A percentile compares a stretch with the other conserved stretches of the same genome.
Conservation (phyloP, 2,888 invertebrate species). For the Torymus texanus region DNA sequence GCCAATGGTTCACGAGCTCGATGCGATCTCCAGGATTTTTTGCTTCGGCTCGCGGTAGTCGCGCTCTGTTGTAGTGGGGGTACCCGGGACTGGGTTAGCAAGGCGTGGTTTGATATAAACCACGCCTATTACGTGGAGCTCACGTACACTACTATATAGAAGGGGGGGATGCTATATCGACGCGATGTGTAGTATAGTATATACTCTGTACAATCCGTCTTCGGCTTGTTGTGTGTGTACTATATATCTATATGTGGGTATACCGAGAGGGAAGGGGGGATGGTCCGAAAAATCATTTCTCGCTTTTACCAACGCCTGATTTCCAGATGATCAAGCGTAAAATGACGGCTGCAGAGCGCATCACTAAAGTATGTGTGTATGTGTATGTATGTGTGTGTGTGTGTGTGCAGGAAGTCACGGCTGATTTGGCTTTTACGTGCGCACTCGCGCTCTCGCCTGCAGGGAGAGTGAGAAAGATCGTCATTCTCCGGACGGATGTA, state of each 20-base stretch:
- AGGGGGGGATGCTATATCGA: not conserved
- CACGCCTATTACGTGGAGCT: slow-evolving; percentile 18
- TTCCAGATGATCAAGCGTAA: slow-evolving; percentile 52
- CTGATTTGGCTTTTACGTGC: slow-evolving; percentile 36
- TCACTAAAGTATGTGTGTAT: not conserved
- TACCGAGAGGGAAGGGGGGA: not conserved
- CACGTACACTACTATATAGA: slow-evolving; percentile 16
- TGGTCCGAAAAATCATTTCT: slow-evolving; percentile 48
- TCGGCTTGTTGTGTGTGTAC: too few relatives aligned
- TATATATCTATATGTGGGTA: too few relatives aligned
- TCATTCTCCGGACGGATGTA: not conserved
- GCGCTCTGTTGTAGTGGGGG: slow-evolving; percentile 1
- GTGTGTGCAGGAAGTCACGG: slow-evolving; percentile 48
- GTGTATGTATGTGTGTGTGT: not conserved
- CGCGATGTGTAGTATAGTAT: not conserved
- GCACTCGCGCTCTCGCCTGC: not conserved
- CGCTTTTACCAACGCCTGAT: slow-evolving; percentile 52
- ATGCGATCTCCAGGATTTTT: slow-evolving; percentile 27
- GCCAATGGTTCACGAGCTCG: slow-evolving; percentile 6
- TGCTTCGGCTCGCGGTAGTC: not conserved
- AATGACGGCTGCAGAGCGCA: slow-evolving; percentile 46
- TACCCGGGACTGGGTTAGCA: not conserved
- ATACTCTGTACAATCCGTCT: too few relatives aligned
- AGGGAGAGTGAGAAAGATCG: too few relatives aligned
- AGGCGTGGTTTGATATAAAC: not conserved